These are phyloP conservation scores for Perccottus glenii DNA, from an alignment of 2,113 vertebrate species.

Conservation along the genomic window DNA sequence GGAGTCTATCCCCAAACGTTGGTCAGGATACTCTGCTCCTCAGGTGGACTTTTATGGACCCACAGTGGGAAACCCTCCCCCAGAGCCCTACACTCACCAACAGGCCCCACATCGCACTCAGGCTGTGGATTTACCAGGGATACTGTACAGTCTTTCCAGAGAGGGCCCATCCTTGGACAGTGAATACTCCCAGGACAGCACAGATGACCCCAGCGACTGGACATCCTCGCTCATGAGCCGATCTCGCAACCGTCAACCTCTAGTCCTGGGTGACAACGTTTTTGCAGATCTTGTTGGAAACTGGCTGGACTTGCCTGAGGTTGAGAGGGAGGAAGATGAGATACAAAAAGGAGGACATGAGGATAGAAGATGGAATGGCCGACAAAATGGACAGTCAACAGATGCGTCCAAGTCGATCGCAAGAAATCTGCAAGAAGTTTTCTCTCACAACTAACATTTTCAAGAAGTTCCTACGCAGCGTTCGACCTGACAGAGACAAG, in stretches of 20 bases:
- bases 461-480: conserved; percentile 91
- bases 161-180: conserved; percentile 78
- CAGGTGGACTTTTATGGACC: conserved; percentile 72
- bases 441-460: conserved; percentile 94
- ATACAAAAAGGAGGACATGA: conserved; percentile 59
- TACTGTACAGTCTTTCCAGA: conserved; percentile 73
- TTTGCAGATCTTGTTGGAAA: conserved; percentile 97
- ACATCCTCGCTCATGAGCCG: conserved; percentile 93
- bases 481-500: conserved; percentile 90
- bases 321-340: conserved; percentile 82
- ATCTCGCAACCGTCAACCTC: conserved; percentile 90
- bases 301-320: conserved; percentile 94
- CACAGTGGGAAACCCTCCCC: conserved; percentile 62
- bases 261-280: conserved; percentile 93
- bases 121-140: conserved; percentile 70
- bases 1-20: conserved; percentile 51
- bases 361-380: conserved; percentile 57
- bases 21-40: conserved; percentile 60
- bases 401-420: conserved; percentile 78
- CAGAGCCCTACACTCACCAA: conserved; percentile 38
- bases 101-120: conserved; percentile 29
- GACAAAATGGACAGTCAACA: conserved; percentile 72
- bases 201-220: conserved; percentile 89
- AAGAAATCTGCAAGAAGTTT: conserved; percentile 90
- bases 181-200: conserved; percentile 73